Conservation (phyloP, 2,113 vertebrate species). For the Aramus guarauna region DNA sequence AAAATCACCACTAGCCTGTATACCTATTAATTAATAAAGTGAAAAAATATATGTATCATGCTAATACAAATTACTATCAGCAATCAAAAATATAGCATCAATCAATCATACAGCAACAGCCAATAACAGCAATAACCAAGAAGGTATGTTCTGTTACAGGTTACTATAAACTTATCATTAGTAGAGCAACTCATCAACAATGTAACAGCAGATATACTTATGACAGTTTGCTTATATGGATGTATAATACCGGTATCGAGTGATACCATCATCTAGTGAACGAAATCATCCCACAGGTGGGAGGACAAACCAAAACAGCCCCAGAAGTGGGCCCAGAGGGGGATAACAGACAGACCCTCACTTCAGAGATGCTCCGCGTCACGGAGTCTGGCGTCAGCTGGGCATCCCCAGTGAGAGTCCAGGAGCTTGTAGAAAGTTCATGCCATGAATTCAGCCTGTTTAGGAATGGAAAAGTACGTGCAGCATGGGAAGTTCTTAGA, state of each 20-base stretch:
- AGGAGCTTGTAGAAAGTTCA: not conserved
- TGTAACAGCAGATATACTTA: not conserved
- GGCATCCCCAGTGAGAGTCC: too few relatives aligned
- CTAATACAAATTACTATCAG: not conserved
- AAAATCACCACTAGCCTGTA: not conserved
- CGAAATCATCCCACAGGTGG: rapidly evolving
- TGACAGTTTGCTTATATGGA: not conserved
- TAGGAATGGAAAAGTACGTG: not conserved
- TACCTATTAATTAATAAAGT: not conserved
- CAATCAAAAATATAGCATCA: not conserved
- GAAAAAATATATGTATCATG: not conserved
- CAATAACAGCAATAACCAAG: not conserved
- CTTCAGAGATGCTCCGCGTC: not conserved
- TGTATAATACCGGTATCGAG: not conserved
- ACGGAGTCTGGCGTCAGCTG: not conserved
- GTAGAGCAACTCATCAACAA: not conserved
- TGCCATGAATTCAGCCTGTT: not conserved
- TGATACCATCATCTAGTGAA: not conserved
- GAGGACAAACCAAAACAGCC: not conserved
- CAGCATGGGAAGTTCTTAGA: not conserved
- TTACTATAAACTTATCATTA: not conserved
- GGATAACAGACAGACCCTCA: not conserved
- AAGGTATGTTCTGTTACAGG: not conserved
- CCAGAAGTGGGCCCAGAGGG: not conserved
- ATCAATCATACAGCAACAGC: not conserved